Percentiles rank a stretch among this genome's conserved stretches.
Conservation (phyloP, 1,140 invertebrate species). For the Danaus plexippus region DNA sequence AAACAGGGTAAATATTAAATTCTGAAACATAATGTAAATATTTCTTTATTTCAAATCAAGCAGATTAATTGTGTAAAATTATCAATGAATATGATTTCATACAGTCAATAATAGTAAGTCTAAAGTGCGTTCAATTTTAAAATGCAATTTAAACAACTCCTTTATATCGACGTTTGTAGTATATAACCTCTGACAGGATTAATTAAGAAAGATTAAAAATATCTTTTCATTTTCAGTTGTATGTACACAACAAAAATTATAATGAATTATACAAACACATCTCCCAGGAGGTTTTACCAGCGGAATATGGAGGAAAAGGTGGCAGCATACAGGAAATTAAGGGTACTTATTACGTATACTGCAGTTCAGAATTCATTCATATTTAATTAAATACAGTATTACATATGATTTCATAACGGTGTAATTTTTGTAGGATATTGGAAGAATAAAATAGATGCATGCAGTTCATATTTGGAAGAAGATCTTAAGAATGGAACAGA, state of each 20-base stretch:
- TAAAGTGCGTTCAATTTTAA: too few species aligned
- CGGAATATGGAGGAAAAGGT: conserved; percentile 70
- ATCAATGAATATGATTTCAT: too few species aligned
- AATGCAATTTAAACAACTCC: too few species aligned
- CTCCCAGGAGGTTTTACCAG: conserved; percentile 66
- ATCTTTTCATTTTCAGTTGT: conserved; percentile 50
- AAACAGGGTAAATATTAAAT: conserved; percentile 28
- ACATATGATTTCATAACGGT: too few species aligned
- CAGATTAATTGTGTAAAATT: too few species aligned
- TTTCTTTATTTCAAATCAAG: too few species aligned
- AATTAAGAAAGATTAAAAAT: conserved; percentile 17
- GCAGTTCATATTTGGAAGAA: conserved; percentile 48
- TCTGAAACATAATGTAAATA: not conserved
- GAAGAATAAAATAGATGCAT: conserved; percentile 72
- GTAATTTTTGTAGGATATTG: conserved; percentile 60
- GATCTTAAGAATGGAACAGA: conserved; percentile 60
- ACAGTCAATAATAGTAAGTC: too few species aligned
- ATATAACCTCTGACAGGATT: too few species aligned
- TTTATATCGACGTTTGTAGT: too few species aligned
- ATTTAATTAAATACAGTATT: too few species aligned
- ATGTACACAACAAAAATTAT: conserved; percentile 64
- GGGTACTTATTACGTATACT: conserved; percentile 24
- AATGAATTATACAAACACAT: conserved; percentile 54
- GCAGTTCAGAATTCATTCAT: too few species aligned
- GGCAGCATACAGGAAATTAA: conserved; percentile 46